Conservation (phyloP, 2,113 vertebrate genomes). For the Strix aluco region DNA sequence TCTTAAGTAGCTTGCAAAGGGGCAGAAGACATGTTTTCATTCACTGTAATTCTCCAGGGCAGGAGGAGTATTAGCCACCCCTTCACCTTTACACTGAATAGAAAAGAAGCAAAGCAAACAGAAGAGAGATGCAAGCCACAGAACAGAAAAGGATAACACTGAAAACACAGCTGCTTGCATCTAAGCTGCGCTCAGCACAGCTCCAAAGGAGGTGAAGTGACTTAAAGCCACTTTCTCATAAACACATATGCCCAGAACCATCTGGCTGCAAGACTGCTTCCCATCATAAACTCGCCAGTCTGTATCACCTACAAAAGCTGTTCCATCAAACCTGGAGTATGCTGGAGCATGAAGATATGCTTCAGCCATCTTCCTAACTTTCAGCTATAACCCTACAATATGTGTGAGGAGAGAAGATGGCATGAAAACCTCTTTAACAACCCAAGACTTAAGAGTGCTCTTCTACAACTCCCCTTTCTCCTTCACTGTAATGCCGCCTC, state of each 20-base stretch:
- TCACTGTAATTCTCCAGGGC: not conserved
- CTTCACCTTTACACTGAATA: not conserved
- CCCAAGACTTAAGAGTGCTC: not conserved
- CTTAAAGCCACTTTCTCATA: not conserved
- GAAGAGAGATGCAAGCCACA: not conserved
- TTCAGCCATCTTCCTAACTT: not conserved
- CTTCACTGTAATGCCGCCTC: not conserved
- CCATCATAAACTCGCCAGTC: not conserved
- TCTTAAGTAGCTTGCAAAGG: not conserved
- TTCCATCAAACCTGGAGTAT: not conserved
- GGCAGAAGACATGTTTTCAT: not conserved
- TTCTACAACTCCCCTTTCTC: not conserved
- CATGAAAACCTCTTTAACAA: not conserved
- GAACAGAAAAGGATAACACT: not conserved
- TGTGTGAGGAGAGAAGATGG: not conserved
- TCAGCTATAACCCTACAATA: not conserved
- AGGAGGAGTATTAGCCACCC: not conserved
- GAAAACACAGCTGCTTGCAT: not conserved
- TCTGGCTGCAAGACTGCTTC: conserved; percentile 3
- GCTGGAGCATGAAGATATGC: not conserved
- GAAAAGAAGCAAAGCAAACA: not conserved
- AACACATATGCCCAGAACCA: conserved; percentile 18
- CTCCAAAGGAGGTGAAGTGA: conserved; percentile 1
- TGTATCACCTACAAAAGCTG: conserved; percentile 9
- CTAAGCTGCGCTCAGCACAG: not conserved